These are phyloP conservation scores for Meandrusa payeni DNA, from an alignment of 2,888 invertebrate genomes.

Conservation along the genomic window DNA sequence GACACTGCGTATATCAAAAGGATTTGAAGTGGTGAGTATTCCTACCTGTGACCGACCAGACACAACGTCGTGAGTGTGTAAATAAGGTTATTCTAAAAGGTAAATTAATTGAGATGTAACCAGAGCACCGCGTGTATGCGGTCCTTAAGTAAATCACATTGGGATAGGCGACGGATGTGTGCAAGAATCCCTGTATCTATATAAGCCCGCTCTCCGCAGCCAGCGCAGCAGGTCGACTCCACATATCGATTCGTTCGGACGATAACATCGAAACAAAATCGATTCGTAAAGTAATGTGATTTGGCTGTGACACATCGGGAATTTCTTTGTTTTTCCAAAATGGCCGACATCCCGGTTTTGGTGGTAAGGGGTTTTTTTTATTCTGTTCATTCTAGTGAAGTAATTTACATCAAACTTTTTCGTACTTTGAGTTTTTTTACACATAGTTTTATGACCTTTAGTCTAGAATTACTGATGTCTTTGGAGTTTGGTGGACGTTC, in stretches of 20 bases:
- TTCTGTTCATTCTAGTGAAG: background rate
- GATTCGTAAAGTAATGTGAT: conserved; percentile 41
- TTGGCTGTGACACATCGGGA: conserved; percentile 37
- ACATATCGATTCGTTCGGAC: conserved; percentile 35
- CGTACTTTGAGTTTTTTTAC: background rate
- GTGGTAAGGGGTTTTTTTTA: conserved; percentile 31
- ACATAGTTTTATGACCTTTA: background rate
- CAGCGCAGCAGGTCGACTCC: conserved; percentile 30
- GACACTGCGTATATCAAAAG: too few relatives aligned
- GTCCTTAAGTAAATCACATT: conserved; percentile 13
- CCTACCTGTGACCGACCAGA: too few relatives aligned
- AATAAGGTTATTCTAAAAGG: conserved; percentile 2
- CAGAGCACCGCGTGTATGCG: conserved; percentile 5
- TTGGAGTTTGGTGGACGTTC: too few relatives aligned
- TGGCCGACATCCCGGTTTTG: conserved; percentile 35
- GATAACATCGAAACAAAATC: conserved; percentile 30
- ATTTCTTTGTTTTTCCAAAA: conserved; percentile 30
- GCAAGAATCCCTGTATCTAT: conserved; percentile 33
- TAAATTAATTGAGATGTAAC: conserved; percentile 22
- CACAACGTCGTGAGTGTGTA: too few relatives aligned
- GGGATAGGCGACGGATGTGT: conserved; percentile 20
- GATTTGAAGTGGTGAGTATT: too few relatives aligned
- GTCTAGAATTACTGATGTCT: background rate
- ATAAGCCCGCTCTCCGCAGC: conserved; percentile 31
- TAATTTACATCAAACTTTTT: too few relatives aligned